These are phyloP conservation scores for Rhopalosiphum padi DNA, from an alignment of 1,140 invertebrate species.

Conservation along the genomic window DNA sequence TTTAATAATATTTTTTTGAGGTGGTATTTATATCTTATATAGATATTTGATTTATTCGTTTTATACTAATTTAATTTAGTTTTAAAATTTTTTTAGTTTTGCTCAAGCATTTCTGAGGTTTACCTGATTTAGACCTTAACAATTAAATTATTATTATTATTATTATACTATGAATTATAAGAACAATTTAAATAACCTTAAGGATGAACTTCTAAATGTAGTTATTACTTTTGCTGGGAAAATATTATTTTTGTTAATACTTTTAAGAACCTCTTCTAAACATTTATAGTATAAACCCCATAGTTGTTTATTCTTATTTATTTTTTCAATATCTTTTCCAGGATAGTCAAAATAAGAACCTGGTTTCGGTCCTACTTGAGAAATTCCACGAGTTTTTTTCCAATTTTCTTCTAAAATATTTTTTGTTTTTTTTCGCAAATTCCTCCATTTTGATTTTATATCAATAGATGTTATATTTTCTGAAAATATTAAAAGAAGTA, in stretches of 20 bases:
- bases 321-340: slow-evolving; percentile 63
- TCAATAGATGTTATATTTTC: not conserved
- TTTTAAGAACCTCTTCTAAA: slow-evolving; percentile 61
- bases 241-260: slow-evolving; percentile 32
- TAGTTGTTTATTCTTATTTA: slow-evolving; percentile 63
- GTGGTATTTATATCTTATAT: too few relatives aligned
- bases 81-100: too few relatives aligned
- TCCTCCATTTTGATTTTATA: slow-evolving; percentile 47
- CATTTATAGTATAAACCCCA: slow-evolving; percentile 68
- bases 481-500: not conserved
- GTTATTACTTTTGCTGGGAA: slow-evolving; percentile 39
- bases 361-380: slow-evolving; percentile 55
- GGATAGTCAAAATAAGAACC: slow-evolving; percentile 64
- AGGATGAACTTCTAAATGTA: slow-evolving; percentile 37
- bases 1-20: too few relatives aligned
- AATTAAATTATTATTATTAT: not conserved
- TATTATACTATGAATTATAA: not conserved
- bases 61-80: too few relatives aligned
- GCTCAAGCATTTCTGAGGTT: too few relatives aligned
- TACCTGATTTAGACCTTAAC: not conserved
- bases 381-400: slow-evolving; percentile 61
- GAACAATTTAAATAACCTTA: not conserved
- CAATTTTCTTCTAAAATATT: slow-evolving; percentile 62
- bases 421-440: slow-evolving; percentile 59
- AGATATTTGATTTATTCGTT: too few relatives aligned